Evolutionary conservation across 2,888 invertebrate species (phyloP).

Genomic region (Phalera bucephala): DNA sequence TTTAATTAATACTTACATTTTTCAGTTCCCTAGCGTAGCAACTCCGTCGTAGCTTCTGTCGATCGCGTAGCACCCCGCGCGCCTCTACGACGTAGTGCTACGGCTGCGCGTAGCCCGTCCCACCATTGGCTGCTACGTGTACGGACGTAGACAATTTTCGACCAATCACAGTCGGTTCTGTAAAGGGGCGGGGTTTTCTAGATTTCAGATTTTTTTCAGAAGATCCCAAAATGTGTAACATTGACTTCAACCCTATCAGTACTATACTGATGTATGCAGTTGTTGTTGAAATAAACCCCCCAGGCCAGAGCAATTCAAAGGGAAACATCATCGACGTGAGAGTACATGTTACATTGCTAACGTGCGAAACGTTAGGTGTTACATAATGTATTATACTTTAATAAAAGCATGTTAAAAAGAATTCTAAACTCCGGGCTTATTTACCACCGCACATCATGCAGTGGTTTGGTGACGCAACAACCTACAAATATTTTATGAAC

Average conservation of each 20-base stretch:
- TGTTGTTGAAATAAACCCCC: constrained; percentile 2
- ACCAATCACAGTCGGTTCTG: constrained; percentile 65
- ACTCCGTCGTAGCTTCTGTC: constrained; percentile 73
- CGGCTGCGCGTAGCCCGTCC: constrained; percentile 73
- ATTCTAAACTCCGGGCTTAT: too few species aligned
- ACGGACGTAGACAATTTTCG: constrained; percentile 56
- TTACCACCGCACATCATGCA: too few species aligned
- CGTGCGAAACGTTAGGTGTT: too few species aligned
- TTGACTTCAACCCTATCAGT: constrained; percentile 48
- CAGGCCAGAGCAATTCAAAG: background rate
- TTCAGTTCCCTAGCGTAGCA: constrained; percentile 72
- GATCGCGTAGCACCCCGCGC: constrained; percentile 72
- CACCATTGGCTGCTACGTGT: constrained; percentile 63
- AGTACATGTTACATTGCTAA: too few species aligned
- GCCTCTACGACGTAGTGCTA: constrained; percentile 56
- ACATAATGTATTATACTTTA: too few species aligned
- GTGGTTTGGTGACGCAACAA: too few species aligned
- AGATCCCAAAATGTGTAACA: constrained; percentile 55
- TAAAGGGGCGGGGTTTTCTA: constrained; percentile 72
- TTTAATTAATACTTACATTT: constrained; percentile 63
- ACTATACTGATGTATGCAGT: constrained; percentile 21
- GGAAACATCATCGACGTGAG: background rate
- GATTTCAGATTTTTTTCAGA: constrained; percentile 80
- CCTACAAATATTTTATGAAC: too few species aligned
- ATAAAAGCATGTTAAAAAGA: too few species aligned